Evolutionary conservation across 1,140 invertebrate species (phyloP).

Genomic region (Eupeodes corollae): DNA sequence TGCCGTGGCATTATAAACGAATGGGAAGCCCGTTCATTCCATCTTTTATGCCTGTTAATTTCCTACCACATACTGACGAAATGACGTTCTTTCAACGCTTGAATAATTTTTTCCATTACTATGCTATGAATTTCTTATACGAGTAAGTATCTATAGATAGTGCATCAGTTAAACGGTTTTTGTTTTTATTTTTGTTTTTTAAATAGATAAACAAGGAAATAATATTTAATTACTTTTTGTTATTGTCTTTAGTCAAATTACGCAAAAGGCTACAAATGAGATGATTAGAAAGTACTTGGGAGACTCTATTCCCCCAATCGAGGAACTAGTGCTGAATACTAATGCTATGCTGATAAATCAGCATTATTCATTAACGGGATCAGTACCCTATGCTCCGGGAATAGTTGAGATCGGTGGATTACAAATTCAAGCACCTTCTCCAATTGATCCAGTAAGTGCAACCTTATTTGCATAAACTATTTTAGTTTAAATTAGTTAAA

Average conservation of each 20-base stretch:
- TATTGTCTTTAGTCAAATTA: conserved; percentile 21
- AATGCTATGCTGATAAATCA: conserved; percentile 49
- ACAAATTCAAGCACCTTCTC: conserved; percentile 37
- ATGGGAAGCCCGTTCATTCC: conserved; percentile 45
- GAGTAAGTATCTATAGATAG: conserved; percentile 32
- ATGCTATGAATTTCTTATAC: conserved; percentile 35
- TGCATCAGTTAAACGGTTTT: too few relatives aligned
- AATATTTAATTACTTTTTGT: conserved; percentile 8
- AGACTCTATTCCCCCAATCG: conserved; percentile 40
- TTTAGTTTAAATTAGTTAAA: too few relatives aligned
- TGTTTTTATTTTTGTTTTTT: background rate
- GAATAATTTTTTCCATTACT: conserved; percentile 39
- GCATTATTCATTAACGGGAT: conserved; percentile 43
- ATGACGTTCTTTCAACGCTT: conserved; percentile 46
- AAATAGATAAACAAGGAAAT: conserved; percentile 17
- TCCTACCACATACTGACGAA: conserved; percentile 37
- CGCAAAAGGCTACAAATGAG: conserved; percentile 41
- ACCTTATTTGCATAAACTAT: too few relatives aligned
- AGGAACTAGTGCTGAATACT: conserved; percentile 44
- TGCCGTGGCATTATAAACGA: conserved; percentile 47
- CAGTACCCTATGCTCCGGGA: conserved; percentile 39
- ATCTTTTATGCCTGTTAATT: conserved; percentile 42
- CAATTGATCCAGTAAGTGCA: conserved; percentile 38
- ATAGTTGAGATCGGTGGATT: conserved; percentile 50
- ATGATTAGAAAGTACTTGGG: conserved; percentile 45